Base-by-base conservation (phyloP, 2,888 invertebrate genomes). In the Tenodera sinensis region DNA sequence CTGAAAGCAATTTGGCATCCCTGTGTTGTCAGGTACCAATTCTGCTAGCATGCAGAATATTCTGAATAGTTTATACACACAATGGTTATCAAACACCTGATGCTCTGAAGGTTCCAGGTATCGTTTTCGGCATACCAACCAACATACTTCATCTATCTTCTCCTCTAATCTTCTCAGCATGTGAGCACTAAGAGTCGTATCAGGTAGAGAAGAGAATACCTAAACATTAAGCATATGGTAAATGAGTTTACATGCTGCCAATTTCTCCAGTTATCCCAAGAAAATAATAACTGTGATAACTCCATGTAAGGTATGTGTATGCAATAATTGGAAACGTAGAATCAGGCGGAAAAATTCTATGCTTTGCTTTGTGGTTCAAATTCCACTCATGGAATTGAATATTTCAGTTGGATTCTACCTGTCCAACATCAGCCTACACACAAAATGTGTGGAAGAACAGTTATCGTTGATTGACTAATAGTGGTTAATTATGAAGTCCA, bases 21-120 rank as follows among this genome's bases (percentile, higher is more conserved):
- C 81, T 30, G 14, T 87, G 54, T 93, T 92, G 34, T 94, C 93
- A 28, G 95, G 94, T n/a, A 95, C 95, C 90, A 96, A 93, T 92
- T 97, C 97, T 0, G 96, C 96, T 8, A 97, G 94, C 20, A 97
- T 94, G 92, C 97, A 97, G 93, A 97, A 97, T 91, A 97, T 96
- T 91, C 97, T 94, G 93, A 97, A 97, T 89, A 97, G 94, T 92
- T 97, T 96, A 92, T 96, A 96, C 12, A 96, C 94, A 28, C 96
- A 96, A 88, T 95, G 95, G 91, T 96, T 96, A 15, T 94, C 93
- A 91, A 97, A 96, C 14, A 95, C 93, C 3, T 95, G 94, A 91
- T 95, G 94, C 90, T 96, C 95, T 83, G 96, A 93, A 6, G 94
- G 93, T 42, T 89, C 83, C 30, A 96, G 92, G 90, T 95, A 95